Conservation (phyloP, 2,113 vertebrate genomes). For the Oryzias melastigma region DNA sequence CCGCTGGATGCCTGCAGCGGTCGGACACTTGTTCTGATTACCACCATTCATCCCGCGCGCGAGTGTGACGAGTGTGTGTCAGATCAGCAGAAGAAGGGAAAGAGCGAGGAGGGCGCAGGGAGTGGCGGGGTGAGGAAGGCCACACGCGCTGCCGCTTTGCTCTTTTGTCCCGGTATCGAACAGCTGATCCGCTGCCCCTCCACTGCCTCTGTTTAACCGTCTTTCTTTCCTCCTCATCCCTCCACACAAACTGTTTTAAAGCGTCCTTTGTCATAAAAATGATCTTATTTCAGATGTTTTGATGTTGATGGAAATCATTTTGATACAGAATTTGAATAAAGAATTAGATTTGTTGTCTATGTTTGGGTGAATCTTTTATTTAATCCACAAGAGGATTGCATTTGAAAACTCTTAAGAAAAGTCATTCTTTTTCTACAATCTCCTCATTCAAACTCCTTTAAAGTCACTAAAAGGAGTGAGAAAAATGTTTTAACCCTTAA, state of each 20-base stretch:
- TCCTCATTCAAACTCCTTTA: too few relatives aligned
- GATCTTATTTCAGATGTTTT: slow-evolving; percentile 30
- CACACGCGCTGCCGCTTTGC: slow-evolving; percentile 43
- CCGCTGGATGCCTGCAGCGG: slow-evolving; percentile 59
- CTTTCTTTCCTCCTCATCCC: background rate
- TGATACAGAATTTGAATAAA: slow-evolving; percentile 65
- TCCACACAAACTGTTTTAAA: slow-evolving; percentile 43
- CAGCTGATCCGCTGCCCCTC: slow-evolving; percentile 60
- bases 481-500: too few relatives aligned
- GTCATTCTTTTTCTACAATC: too few relatives aligned
- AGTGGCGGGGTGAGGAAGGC: slow-evolving; percentile 54
- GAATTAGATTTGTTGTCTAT: slow-evolving; percentile 12
- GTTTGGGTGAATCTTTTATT: too few relatives aligned
- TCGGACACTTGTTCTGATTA: slow-evolving; percentile 74
- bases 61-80: slow-evolving; percentile 12
- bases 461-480: too few relatives aligned
- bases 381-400: too few relatives aligned
- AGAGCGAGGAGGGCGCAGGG: slow-evolving; percentile 46
- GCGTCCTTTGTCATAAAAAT: slow-evolving; percentile 31
- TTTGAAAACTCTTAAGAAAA: too few relatives aligned
- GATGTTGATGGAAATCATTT: slow-evolving; percentile 44
- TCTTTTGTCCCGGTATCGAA: slow-evolving; percentile 68
- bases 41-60: slow-evolving; percentile 60
- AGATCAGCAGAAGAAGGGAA: slow-evolving; percentile 39
- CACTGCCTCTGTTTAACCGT: slow-evolving; percentile 61